These are phyloP conservation scores for Neosilurus hyrtlii DNA, from an alignment of 2,797 vertebrate species.

Conservation along the genomic window DNA sequence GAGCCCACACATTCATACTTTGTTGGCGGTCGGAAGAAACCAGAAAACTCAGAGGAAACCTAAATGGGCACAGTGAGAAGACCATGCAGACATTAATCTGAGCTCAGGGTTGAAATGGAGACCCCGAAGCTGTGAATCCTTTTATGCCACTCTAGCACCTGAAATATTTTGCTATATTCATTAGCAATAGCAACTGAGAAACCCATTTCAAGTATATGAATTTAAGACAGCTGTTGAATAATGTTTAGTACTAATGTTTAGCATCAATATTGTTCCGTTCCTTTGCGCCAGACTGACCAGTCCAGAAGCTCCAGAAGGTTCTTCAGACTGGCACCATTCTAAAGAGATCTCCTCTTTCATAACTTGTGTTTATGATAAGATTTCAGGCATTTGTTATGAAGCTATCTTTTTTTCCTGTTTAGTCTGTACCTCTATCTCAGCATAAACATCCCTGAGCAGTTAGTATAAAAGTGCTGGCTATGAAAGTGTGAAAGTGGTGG, in stretches of 20 bases:
- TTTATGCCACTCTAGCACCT: background rate
- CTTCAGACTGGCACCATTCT: background rate
- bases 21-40: background rate
- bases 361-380: slow-evolving; percentile 41
- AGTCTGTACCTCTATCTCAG: slow-evolving; percentile 44
- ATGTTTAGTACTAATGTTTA: background rate
- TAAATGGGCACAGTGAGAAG: background rate
- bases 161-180: background rate
- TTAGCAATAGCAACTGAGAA: background rate
- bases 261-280: background rate
- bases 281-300: background rate
- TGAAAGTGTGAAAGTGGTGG: no score
- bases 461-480: background rate
- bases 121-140: background rate
- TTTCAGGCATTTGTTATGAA: slow-evolving; percentile 33
- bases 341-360: slow-evolving; percentile 1
- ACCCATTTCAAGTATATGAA: background rate
- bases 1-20: background rate
- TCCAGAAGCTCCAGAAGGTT: background rate
- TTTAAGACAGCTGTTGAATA: background rate
- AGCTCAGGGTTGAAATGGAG: background rate
- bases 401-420: slow-evolving; percentile 53
- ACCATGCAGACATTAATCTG: background rate
- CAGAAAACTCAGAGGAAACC: background rate
- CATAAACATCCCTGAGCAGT: slow-evolving; percentile 24